Evolutionary conservation across 2,888 invertebrate species (phyloP), one percentile per base, ranked within the genome.

Genomic region (Sphaeridia pumilis): DNA sequence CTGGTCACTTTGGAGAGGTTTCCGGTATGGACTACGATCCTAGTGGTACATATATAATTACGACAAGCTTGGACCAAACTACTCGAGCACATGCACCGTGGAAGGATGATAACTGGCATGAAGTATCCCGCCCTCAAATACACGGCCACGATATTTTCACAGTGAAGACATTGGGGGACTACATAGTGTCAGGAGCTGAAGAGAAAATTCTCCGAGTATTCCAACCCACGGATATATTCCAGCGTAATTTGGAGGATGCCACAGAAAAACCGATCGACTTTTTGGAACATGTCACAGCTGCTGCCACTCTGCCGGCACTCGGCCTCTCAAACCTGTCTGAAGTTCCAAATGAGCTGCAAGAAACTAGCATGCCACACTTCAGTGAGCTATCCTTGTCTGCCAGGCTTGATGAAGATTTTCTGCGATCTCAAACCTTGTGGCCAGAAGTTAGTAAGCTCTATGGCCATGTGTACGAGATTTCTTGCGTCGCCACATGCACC

Each of bases 251-350:
- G 57, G 71, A 70, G 46, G 75, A 75, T 45, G 76, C 86, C 48
- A 78, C 79, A 24, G 73, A 69, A 28, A 61, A 73, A 28, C 56
- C 62, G 3, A 67, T 70, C 0, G 73, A 74, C 58, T 65, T 68
- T 4, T 72, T 73, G 26, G 70, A 73, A 59, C 27, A 50, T 49
- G 52, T 55, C 43, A 4, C 58, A 2, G 52, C 58, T 41, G 58
- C 61, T 21, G 95, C 97, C 0, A 81, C 87, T 1, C 87, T 95
- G 0, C 94, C 95, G 10, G 88, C 94, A 0, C 75, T 98, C 12
- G 95, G 95, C 1, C 73, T 98, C 21, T 97, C 95, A 2, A 98
- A 98, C 72, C 94, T 93, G 72, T 90, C 93, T 0, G 82, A 92
- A 26, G 88, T 81, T 67, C 72, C 74, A 2, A 74, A 72, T 0